phyloP scores from a whole-genome alignment of 2,797 vertebrate species.

The Anguilla obscura region DNA sequence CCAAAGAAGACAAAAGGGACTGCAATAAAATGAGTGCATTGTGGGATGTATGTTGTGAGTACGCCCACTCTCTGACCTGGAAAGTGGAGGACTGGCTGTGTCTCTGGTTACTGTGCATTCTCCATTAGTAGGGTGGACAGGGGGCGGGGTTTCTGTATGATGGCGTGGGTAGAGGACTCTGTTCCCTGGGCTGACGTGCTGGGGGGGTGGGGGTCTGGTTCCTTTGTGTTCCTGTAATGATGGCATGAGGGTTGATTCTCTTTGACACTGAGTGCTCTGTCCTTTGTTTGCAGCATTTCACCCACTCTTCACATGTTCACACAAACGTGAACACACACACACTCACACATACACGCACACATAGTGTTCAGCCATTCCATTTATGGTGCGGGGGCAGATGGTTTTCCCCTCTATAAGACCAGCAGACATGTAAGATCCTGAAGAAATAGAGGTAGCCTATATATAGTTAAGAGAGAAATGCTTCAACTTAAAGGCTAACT shows the following conservation, averaged over 20 bases:
- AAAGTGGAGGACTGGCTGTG: neutral
- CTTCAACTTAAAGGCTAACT: neutral
- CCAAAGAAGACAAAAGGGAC: neutral
- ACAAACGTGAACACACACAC: neutral
- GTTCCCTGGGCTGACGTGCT: neutral
- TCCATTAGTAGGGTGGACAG: neutral
- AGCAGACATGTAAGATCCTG: neutral
- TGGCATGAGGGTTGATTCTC: neutral
- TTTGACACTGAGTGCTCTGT: neutral
- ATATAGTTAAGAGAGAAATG: neutral
- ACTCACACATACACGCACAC: neutral
- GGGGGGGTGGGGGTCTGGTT: neutral
- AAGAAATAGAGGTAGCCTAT: neutral
- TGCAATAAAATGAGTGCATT: neutral
- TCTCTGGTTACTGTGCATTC: neutral
- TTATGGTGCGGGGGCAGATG: neutral
- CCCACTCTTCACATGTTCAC: neutral
- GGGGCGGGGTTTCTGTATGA: neutral
- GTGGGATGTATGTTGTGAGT: neutral
- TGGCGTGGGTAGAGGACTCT: neutral
- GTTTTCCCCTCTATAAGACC: neutral
- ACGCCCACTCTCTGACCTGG: neutral
- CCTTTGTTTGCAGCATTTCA: conserved; percentile 14
- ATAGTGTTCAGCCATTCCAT: neutral
- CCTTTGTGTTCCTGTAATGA: neutral